phyloP scores from a whole-genome alignment of 2,797 vertebrate genomes.

The Moxostoma hubbsi region DNA sequence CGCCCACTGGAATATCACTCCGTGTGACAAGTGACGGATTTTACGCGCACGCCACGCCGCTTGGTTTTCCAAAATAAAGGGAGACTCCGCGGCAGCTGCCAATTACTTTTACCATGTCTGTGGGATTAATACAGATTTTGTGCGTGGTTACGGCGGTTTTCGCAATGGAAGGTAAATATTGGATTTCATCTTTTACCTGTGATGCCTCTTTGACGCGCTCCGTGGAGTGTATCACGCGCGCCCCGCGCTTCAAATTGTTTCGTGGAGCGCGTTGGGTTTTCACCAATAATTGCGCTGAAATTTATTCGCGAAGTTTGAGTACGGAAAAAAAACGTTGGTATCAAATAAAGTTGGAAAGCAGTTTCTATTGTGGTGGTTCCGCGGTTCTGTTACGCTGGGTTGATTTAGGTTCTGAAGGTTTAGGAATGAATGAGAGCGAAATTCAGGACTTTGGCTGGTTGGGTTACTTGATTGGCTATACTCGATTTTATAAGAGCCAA shows the following conservation, averaged over 20 bases:
- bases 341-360: slow-evolving; percentile 24
- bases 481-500: not conserved
- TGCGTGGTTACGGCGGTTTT: slow-evolving; percentile 75
- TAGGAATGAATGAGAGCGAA: not conserved
- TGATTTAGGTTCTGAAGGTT: slow-evolving; percentile 11
- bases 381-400: not conserved
- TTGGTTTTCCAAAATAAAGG: slow-evolving; percentile 66
- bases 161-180: slow-evolving; percentile 82
- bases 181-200: slow-evolving; percentile 36
- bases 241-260: slow-evolving; percentile 18
- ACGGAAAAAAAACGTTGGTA: not conserved
- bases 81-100: slow-evolving; percentile 68
- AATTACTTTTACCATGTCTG: slow-evolving; percentile 74
- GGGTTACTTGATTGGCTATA: too few relatives aligned
- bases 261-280: not conserved
- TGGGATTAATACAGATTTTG: slow-evolving; percentile 79
- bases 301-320: slow-evolving; percentile 11
- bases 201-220: slow-evolving; percentile 42
- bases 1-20: slow-evolving; percentile 73
- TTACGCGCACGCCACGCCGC: slow-evolving; percentile 70
- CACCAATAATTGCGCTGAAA: slow-evolving; percentile 15
- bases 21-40: slow-evolving; percentile 66
- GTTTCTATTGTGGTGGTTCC: slow-evolving; percentile 5
- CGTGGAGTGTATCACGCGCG: slow-evolving; percentile 22
- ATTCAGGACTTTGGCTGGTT: too few relatives aligned